phyloP scores from a whole-genome alignment of 2,797 vertebrate species.

The Anguilla anguilla region DNA sequence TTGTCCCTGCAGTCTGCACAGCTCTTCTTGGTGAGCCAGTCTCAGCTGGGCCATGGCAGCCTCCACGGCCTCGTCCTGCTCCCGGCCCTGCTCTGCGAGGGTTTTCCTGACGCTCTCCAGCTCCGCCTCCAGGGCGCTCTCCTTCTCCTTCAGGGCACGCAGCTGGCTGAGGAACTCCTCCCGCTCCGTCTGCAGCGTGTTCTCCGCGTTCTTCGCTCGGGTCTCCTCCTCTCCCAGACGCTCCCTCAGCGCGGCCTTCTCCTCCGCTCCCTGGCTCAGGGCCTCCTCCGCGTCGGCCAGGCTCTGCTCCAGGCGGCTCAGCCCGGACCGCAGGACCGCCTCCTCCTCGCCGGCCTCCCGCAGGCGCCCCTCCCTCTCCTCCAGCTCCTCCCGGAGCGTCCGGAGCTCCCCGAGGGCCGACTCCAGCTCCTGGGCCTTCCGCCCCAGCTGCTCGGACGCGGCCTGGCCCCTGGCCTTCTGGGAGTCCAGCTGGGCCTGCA shows the following conservation, averaged over 20 bases:
- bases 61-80: slow-evolving; percentile 59
- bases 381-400: slow-evolving; percentile 64
- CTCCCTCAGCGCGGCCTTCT: slow-evolving; percentile 64
- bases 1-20: slow-evolving; percentile 58
- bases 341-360: slow-evolving; percentile 64
- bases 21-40: slow-evolving; percentile 59
- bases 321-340: slow-evolving; percentile 63
- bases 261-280: slow-evolving; percentile 54
- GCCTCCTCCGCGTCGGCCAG: slow-evolving; percentile 65
- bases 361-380: slow-evolving; percentile 55
- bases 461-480: slow-evolving; percentile 59
- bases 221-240: slow-evolving; percentile 66
- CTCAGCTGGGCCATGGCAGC: slow-evolving; percentile 56
- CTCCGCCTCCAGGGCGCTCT: slow-evolving; percentile 58
- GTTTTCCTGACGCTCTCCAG: slow-evolving; percentile 52
- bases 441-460: slow-evolving; percentile 57
- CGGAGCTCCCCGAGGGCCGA: slow-evolving; percentile 55
- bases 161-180: slow-evolving; percentile 73
- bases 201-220: slow-evolving; percentile 69
- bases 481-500: slow-evolving; percentile 64
- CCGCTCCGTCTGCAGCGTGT: slow-evolving; percentile 69
- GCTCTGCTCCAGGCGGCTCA: slow-evolving; percentile 64
- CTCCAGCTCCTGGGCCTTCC: slow-evolving; percentile 63
- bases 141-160: slow-evolving; percentile 64
- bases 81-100: slow-evolving; percentile 60